Evolutionary conservation across 2,113 vertebrate genomes (phyloP), one percentile per base, ranked within the genome.

Genomic region (Struthidea cinerea): DNA sequence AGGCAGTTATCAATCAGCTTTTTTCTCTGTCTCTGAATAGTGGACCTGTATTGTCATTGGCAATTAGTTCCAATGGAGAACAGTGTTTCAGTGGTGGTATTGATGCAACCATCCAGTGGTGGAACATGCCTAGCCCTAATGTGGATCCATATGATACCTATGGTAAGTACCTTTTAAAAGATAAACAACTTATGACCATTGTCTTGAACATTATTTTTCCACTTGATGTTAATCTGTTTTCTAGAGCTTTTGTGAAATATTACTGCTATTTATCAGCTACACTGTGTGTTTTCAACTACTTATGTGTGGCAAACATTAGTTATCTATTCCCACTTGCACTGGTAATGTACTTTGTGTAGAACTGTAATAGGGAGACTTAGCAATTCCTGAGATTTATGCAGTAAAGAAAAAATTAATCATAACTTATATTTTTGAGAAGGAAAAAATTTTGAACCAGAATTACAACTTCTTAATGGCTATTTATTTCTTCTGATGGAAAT

Each of bases 61-160:
- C 98, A 49, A 97, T 99, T 97, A 99, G 98, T 96, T 99, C 98
- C 95, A 99, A 97, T 78, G 99, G 99, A 71, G 99, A 99, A 41
- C 99, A 99, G 95, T 99, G 99, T 97, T 99, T 99, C 97, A 99
- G 99, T 87, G 99, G 99, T 90, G 99, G 99, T 82, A 97, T 99
- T 77, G 99, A 99, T 97, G 98, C 99, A 69, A 99, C 99, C 90
- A 99, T 99, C 96, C 99, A 99, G 97, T 99, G 99, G 98, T 99
- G 99, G 99, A 99, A 99, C 96, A 99, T 99, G 98, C 99, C 99
- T 90, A 98, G 99, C 96, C 99, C 99, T 56, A 99, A 98, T 7
- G 99, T 99, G 63, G 99, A 99, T 98, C 99, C 99, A 13, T 99
- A 99, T 96, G 99, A 99, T 96, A 99, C 99, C 71, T 99, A 99